Base-by-base conservation (phyloP, 2,113 vertebrate genomes). In the Prietella phreatophila region DNA sequence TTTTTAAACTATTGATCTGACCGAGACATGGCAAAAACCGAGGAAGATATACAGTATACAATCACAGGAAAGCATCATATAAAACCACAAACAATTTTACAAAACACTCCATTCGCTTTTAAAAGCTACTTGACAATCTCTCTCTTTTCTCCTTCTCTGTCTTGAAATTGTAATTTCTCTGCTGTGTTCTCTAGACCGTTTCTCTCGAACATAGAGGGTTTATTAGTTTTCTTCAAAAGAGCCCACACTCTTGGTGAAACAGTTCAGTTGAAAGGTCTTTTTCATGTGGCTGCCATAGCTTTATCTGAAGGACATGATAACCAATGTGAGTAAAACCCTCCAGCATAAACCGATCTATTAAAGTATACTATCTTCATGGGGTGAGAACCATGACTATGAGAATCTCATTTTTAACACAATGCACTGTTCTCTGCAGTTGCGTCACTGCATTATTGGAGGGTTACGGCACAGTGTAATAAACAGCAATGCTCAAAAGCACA, bases 381-480 rank as follows among this genome's bases (percentile, higher is more conserved):
- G 87, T 60, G 36, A 83, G 27, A 50, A 53, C 47, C 53, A 65
- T 53, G 42, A 55, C 61, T 60, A 56, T 55, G 27, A 86, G 14
- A 65, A 88, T 82, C 76, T 71, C 53, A 78, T 84, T 84, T 55
- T 50, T 86, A 5, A 9, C 36, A 58, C 33, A 39, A 69, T 50
- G 71, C 27, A 50, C 56, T 78, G 86, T 86, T 61, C 47, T 85
- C 69, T 20, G 39, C 33, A 83, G 56, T 33, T 78, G 39, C 85
- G 58, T 19, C n/a, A 36, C 39, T 85, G 76, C 50, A 55, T 50
- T 80, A 53, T 85, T 55, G 22, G 50, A 53, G 39, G 60, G 33
- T 80, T 85, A 83, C 69, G 81, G 73, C 63, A 71, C 53, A 89
- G 42, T 75, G 87, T 83, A 75, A 91, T 86, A 85, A 63, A 86